Base-by-base conservation (phyloP, 2,888 invertebrate genomes). In the Cantharis rustica region DNA sequence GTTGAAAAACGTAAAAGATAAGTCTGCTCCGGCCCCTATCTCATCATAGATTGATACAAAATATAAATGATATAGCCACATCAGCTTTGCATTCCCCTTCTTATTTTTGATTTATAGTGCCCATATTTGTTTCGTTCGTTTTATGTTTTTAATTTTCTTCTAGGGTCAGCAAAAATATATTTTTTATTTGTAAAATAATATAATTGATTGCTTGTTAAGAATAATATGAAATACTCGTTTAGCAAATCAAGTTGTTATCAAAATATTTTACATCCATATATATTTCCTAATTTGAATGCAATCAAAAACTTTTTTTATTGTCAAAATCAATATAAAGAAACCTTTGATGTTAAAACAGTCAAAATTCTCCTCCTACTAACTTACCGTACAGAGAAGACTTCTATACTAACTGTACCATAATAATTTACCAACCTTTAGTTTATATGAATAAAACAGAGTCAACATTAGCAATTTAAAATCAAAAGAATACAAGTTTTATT, bases 1-100 rank as follows among this genome's bases (percentile, higher is more conserved):
- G 70, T 76, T 78, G 79, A 74, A 76, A 80, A 81, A 82, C 75
- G 82, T 81, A 81, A 84, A 84, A 83, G 83, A 84, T 84, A 84
- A 82, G 84, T 79, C 83, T 82, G 80, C 80, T 82, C 82, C 81
- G 82, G 73, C 75, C 76, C 81, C 78, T 84, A 84, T 84, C 84
- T 85, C 84, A 84, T 85, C 85, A 84, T 83, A 84, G 84, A 85
- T 84, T 84, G 85, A 84, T 84, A 84, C 83, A 85, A 85, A 84
- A 84, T 84, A 85, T 85, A 85, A 84, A 85, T 85, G 84, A 85
- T 85, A 84, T 81, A 82, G 83, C 83, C 83, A 76, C 81, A 81
- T 81, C 81, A 83, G 84, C 82, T 84, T 84, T 85, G 84, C 84
- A 84, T 85, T 81, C 84, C 83, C 82, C 83, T 83, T 79, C 81